phyloP scores from a whole-genome alignment of 2,888 invertebrate species.

The Lasioglossum zephyrum region DNA sequence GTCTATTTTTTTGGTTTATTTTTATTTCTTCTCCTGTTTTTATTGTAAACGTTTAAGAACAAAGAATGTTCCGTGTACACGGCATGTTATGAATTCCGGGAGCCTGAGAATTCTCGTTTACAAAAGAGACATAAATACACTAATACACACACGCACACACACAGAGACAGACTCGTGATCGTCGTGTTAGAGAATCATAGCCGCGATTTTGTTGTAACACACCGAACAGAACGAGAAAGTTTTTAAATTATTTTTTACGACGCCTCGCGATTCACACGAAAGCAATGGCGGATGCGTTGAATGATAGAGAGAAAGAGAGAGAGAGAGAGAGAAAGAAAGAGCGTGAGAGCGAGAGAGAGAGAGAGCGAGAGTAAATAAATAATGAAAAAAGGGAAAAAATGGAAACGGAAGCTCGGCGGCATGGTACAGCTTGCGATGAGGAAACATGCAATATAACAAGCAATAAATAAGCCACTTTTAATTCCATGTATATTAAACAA shows the following conservation, averaged over 20 bases:
- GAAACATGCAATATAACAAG: conserved; percentile 84
- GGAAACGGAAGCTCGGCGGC: conserved; percentile 69
- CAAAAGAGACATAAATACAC: background rate
- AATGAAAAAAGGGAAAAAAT: conserved; percentile 39
- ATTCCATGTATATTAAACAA: conserved; percentile 83
- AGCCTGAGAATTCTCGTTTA: conserved; percentile 44
- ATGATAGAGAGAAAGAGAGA: conserved; percentile 14
- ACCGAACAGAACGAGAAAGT: conserved; percentile 21
- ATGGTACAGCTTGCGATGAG: conserved; percentile 77
- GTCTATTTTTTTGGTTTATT: background rate
- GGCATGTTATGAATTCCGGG: conserved; percentile 53
- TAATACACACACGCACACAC: background rate
- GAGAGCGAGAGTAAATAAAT: conserved; percentile 10
- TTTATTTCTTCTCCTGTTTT: background rate
- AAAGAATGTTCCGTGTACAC: conserved; percentile 50
- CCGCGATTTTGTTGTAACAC: conserved; percentile 42
- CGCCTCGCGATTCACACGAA: conserved; percentile 46
- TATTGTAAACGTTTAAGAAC: conserved; percentile 19
- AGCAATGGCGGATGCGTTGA: conserved; percentile 24
- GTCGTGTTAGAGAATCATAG: conserved; percentile 37
- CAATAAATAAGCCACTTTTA: conserved; percentile 83
- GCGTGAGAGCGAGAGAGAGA: background rate
- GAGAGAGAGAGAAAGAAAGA: background rate
- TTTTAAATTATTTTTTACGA: conserved; percentile 62
- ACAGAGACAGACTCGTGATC: conserved; percentile 16